Evolutionary conservation across 2,113 vertebrate species (phyloP), one percentile per base, ranked within the genome.

Genomic region (Nothobranchius kuhntae): DNA sequence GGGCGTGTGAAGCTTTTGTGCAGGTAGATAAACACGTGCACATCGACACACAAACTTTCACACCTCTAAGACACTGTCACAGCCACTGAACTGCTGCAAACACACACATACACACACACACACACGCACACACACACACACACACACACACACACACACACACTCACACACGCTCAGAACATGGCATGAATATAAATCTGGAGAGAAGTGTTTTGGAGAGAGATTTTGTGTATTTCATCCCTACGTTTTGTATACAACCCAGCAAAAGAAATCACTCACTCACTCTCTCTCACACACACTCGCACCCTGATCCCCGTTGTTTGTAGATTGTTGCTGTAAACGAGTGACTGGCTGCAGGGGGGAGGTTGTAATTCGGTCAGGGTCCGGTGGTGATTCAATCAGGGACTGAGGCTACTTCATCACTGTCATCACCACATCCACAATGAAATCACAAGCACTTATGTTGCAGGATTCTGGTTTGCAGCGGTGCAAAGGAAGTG

Each of bases 381-480:
- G 80, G 66, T 78, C 72, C 61, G 46, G 73, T 78, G 67, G 68
- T 88, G 88, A 91, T 89, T 78, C 73, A 78, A 91, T 91, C 89
- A 87, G 56, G 59, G 63, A 65, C 72, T 64, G 56, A 9, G 64
- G 80, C 77, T 86, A 87, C 85, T 91, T 91, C 79, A 88, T 92
- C 89, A 91, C 86, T 91, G 90, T 89, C 89, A 88, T 74, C 86
- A 69, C 78, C 77, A 82, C 83, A 77, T 86, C 85, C 82, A 76
- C 78, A 91, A 90, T 86, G 77, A 88, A 80, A 89, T 89, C 88
- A 87, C 83, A 56, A 65, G 56, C 81, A 75, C 78, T 78, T 84
- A 73, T 26, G 80, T 59, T 59, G 62, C 77, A 53, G 77, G 75
- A 71, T 77, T 80, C 54, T 73, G 56, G 74, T 81, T 81, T 56